A percentile compares a stretch with the other conserved stretches of the same genome.
These are phyloP conservation scores for Neotoma lepida DNA, from an alignment of 2,113 vertebrate species.

Conservation along the genomic window DNA sequence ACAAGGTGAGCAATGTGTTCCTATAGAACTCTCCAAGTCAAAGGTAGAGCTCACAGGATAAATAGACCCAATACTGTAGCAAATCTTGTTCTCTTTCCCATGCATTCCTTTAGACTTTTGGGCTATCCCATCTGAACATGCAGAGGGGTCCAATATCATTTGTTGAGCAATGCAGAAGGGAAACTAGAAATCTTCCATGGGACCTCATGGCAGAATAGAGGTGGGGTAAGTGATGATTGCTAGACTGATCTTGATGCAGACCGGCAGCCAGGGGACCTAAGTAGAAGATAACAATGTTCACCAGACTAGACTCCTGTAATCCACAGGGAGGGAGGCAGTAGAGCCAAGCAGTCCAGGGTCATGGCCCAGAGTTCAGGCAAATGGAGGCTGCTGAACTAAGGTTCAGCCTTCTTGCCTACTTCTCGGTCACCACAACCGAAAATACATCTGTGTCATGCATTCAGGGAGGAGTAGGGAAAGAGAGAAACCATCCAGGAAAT, in stretches of 20 bases:
- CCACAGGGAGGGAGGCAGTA: not conserved
- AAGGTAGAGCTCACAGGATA: not conserved
- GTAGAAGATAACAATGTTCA: not conserved
- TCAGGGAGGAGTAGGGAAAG: not conserved
- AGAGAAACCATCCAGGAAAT: not conserved
- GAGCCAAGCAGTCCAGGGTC: not conserved
- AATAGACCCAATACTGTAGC: too few species aligned
- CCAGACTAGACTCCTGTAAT: not conserved
- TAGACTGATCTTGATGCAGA: not conserved
- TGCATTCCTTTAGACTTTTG: not conserved
- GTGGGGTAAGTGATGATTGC: fast-evolving
- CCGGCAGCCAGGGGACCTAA: not conserved
- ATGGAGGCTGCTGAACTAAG: not conserved
- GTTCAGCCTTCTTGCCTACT: not conserved
- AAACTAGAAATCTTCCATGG: too few species aligned
- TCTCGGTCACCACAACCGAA: not conserved
- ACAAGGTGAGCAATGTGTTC: not conserved
- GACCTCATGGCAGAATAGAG: not conserved
- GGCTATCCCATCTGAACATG: not conserved
- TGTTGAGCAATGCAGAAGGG: not conserved
- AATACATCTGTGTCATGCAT: fast-evolving
- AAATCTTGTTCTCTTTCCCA: not conserved
- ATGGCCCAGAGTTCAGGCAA: not conserved
- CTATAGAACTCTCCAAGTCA: not conserved
- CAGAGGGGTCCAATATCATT: not conserved